Evolutionary conservation across 1,140 invertebrate species (phyloP).

Genomic region (Palaemon carinicauda): DNA sequence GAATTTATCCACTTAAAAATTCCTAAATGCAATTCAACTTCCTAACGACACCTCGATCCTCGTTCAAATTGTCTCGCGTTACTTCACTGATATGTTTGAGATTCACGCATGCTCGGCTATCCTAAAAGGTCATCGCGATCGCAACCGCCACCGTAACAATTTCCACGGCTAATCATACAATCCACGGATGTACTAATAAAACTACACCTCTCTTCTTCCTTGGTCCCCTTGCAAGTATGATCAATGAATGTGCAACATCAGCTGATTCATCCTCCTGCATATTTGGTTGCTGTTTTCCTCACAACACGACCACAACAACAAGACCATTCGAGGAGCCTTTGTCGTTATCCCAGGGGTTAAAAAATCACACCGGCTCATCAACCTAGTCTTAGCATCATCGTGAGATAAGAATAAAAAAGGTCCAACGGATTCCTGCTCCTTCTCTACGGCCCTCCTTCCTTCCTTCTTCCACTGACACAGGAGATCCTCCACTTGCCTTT

Average conservation of each 20-base stretch:
- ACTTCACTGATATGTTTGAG: conserved; percentile 39
- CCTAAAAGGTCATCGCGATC: too few relatives aligned
- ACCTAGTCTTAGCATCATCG: too few relatives aligned
- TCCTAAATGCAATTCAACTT: background rate
- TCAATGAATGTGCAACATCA: conserved; percentile 27
- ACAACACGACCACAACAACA: too few relatives aligned
- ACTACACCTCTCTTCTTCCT: conserved; percentile 48
- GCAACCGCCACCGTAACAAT: background rate
- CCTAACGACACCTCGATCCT: conserved; percentile 24
- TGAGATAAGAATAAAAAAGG: too few relatives aligned
- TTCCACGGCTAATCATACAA: conserved; percentile 46
- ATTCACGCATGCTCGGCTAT: too few relatives aligned
- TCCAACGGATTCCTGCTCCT: too few relatives aligned
- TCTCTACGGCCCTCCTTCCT: too few relatives aligned
- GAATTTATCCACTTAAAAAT: too few relatives aligned
- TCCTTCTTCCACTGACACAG: too few relatives aligned
- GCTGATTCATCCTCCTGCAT: conserved; percentile 48
- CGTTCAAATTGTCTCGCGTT: conserved; percentile 16
- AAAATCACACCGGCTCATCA: too few relatives aligned
- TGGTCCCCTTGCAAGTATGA: conserved; percentile 50
- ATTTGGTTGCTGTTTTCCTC: conserved; percentile 17
- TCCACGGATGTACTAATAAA: conserved; percentile 39
- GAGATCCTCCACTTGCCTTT: background rate
- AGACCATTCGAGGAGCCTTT: too few relatives aligned
- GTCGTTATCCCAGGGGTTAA: too few relatives aligned